Base-by-base conservation (phyloP, 64 coral and sea anemone genomes). In the Pachyseris speciosa region DNA sequence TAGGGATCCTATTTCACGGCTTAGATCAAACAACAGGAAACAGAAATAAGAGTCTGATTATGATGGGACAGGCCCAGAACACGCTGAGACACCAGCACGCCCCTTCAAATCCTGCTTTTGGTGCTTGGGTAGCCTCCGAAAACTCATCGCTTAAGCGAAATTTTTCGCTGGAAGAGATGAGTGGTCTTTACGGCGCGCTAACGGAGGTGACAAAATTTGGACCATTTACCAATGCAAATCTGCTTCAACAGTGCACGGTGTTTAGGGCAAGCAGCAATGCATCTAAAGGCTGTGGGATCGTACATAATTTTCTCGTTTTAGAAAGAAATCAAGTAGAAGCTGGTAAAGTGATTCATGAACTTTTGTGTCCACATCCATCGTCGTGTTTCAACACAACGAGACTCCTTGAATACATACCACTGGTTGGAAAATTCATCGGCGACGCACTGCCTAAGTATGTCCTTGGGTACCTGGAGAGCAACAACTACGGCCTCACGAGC, bases 401-500 rank as follows among this genome's bases (percentile, higher is more conserved):
- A 9, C 74, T 45, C 19, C 26, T 1, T 11, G 0, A 9, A 61
- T 33, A 2, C 0, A 27, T 71, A 0, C 19, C 4, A 26, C 59
- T 74, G 8, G 43, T 92, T 16, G 22, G 15, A 10, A 0, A 0
- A 59, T 92, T 92, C 48, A 59, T 92, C 6, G 11, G 6, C 0
- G 11, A 24, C 2, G 37, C 57, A 11, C 44, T 92, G 31, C 50
- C 89, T 0, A 41, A 43, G 0, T 74, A 9, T 36, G 78, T 73
- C 17, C 24, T 92, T 17, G 19, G 13, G 37, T 84, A 43, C 28
- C n/a, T 92, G 12, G 78, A 92, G 17, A 10, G 8, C 2, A 73
- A 64, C 29, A 92, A 92, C 57, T 84, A 64, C 57, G 89, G 89
- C 0, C 67, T 92, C 20, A 60, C 70, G 1, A 67, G 47, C 9